phyloP scores from a whole-genome alignment of 2,797 vertebrate genomes.

The Microctenopoma lineatum region DNA sequence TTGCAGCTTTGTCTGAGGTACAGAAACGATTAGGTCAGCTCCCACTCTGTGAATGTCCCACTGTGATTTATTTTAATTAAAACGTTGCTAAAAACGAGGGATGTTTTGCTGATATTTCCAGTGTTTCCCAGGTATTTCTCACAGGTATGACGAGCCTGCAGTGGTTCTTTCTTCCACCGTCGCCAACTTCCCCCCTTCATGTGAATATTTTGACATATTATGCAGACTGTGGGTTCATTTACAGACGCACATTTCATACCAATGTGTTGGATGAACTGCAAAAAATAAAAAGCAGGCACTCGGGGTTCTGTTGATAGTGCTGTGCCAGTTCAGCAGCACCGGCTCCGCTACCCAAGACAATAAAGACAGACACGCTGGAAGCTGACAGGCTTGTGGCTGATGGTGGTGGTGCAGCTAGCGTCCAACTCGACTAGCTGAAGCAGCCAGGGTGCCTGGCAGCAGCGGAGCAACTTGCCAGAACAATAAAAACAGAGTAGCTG shows the following conservation, averaged over 20 bases:
- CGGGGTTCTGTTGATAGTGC: conserved; percentile 45
- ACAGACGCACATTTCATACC: conserved; percentile 20
- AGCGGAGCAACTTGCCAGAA: conserved; percentile 43
- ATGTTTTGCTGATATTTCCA: conserved; percentile 31
- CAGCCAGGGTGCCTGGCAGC: conserved; percentile 62
- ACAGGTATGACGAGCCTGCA: conserved; percentile 9
- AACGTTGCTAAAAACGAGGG: conserved; percentile 7
- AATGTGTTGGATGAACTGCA: conserved; percentile 33
- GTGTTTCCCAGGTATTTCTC: conserved; percentile 28
- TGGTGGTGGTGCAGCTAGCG: conserved; percentile 29
- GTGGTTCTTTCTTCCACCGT: conserved; percentile 4
- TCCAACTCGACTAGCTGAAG: conserved; percentile 36
- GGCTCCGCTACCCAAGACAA: conserved; percentile 24
- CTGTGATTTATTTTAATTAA: background rate
- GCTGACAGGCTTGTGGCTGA: conserved; percentile 58
- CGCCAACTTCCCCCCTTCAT: conserved; percentile 7
- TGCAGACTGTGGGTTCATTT: background rate
- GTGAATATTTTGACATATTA: conserved; percentile 5
- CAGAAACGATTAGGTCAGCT: conserved; percentile 55
- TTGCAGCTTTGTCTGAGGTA: conserved; percentile 54
- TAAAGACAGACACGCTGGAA: conserved; percentile 55
- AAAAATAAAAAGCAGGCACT: conserved; percentile 16
- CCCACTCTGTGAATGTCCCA: conserved; percentile 28
- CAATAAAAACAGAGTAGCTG: conserved; percentile 60
- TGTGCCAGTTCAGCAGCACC: conserved; percentile 48